Conservation (phyloP, 2,888 invertebrate species). For the Leptinotarsa tumamoca region DNA sequence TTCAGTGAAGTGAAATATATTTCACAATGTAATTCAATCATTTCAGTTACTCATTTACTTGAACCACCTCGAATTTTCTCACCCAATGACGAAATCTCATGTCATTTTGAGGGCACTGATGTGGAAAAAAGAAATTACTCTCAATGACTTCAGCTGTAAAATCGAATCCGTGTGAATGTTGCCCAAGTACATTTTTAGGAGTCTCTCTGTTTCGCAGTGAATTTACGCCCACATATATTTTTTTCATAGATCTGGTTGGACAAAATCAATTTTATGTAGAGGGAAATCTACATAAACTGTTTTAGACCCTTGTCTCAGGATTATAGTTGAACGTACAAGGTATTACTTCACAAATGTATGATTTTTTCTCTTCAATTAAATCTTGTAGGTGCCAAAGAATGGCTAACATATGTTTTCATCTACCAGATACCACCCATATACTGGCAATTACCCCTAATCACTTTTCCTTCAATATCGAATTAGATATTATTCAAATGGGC, state of each 20-base stretch:
- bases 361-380: conserved; percentile 8
- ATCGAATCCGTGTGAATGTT: conserved; percentile 5
- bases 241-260: neutral
- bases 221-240: neutral
- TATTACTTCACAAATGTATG: conserved; percentile 9
- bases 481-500: neutral
- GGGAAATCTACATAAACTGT: neutral
- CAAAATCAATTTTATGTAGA: neutral
- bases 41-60: neutral
- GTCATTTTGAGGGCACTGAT: too few species aligned
- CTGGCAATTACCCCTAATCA: neutral
- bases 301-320: neutral
- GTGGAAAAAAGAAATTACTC: neutral
- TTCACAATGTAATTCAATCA: too few species aligned
- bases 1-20: too few species aligned
- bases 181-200: neutral
- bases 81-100: too few species aligned
- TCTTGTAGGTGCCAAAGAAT: conserved; percentile 17
- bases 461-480: neutral
- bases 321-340: neutral
- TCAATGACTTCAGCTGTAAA: conserved; percentile 1
- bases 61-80: too few species aligned
- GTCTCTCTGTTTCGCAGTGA: neutral
- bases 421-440: conserved; percentile 14
- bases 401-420: conserved; percentile 14